Conservation (phyloP, 2,888 invertebrate species). For the Dryomyza anilis region DNA sequence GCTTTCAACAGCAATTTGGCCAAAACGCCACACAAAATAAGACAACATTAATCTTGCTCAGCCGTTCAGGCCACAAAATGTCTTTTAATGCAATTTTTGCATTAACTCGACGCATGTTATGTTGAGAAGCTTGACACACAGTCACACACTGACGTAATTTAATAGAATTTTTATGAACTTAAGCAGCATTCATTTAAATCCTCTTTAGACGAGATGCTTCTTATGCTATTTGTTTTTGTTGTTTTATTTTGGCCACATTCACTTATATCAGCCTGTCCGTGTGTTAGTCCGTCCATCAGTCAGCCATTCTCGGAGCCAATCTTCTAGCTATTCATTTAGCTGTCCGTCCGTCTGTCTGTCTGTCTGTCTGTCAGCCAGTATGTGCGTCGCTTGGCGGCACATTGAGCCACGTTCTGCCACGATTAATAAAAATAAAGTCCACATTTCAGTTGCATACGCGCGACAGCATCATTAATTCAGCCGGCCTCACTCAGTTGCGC, state of each 20-base stretch:
- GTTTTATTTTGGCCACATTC: neutral
- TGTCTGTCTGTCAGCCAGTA: neutral
- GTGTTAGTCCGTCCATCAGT: neutral
- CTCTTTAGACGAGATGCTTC: neutral
- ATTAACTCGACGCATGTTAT: constrained; percentile 9
- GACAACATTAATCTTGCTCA: constrained; percentile 12
- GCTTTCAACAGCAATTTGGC: constrained; percentile 1
- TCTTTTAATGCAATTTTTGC: constrained; percentile 18
- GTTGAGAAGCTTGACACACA: neutral
- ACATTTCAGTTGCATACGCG: constrained; percentile 2
- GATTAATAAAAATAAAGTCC: constrained; percentile 17
- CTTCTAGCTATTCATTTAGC: neutral
- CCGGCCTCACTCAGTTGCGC: neutral
- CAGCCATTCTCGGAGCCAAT: neutral
- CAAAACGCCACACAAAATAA: neutral
- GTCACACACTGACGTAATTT: neutral
- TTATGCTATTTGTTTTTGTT: neutral
- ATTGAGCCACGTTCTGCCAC: constrained; percentile 1
- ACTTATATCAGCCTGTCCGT: neutral
- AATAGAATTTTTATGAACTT: constrained; percentile 20
- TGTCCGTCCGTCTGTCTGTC: neutral
- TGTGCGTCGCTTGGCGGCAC: neutral
- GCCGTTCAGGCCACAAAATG: neutral
- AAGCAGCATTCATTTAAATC: constrained; percentile 6
- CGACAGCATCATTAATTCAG: constrained; percentile 8